Evolutionary conservation across 37 sponge, comb jelly and placozoan genomes (phyloP), one percentile per base, ranked within the genome.

Genomic region (Aphrocallistes beatrix): DNA sequence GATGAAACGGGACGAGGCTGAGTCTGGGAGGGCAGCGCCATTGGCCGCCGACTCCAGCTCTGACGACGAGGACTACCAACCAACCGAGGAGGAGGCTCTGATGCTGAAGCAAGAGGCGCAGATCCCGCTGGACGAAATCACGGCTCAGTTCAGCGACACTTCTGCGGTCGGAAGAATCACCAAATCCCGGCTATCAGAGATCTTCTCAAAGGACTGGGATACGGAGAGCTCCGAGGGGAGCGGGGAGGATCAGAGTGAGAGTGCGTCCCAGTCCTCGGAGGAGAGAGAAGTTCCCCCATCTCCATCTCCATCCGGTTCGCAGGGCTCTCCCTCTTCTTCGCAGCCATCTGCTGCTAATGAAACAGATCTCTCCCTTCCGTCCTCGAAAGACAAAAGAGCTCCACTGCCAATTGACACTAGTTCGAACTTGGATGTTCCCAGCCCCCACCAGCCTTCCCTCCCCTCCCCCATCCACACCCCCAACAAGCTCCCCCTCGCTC

Each of bases 91-190:
- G 23, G 88, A 87, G 51, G 96, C 92, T 28, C 36, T 84, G 37
- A 84, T 37, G 6, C 87, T 95, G 83, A 39, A 87, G 38, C 85
- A 91, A 39, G 96, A 95, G 38, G 93, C 96, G n/a, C 19, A 88
- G 23, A 90, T 91, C 88, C 93, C 96, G 0, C 82, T 95, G 81
- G 84, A 91, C 16, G 84, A 88, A 0, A 85, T 95, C 21, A 82
- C 93, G 39, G 88, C 86, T 16, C 85, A 86, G 81, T 92, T 91
- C 87, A 85, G 81, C 32, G 45, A n/a, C n/a, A n/a, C 86, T 25
- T 39, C 81, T 23, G 36, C 21, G 25, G 82, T 21, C 37, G 47
- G 45, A 23, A 37, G 42, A n/a, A 51, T 42, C 82, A 39, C 13
- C 32, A 30, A 25, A 28, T 23, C 25, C 21, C 83, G 48, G 36